phyloP scores from a whole-genome alignment of 2,888 invertebrate genomes.

The Lucinisca nassula region DNA sequence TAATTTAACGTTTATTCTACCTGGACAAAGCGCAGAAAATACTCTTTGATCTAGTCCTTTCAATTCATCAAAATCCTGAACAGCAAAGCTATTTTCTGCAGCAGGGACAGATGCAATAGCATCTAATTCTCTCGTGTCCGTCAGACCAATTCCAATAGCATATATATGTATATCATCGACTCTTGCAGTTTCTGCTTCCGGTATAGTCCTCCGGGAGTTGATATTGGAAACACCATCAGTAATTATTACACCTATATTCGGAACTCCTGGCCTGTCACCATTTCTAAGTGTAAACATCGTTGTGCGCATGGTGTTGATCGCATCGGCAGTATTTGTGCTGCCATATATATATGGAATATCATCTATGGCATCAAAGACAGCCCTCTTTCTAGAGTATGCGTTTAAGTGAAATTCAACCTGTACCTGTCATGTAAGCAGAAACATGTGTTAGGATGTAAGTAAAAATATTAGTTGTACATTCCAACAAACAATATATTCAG shows the following conservation, averaged over 20 bases:
- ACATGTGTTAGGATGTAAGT: no score
- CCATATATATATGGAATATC: slow-evolving; percentile 76
- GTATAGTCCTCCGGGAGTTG: slow-evolving; percentile 75
- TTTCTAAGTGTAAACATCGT: slow-evolving; percentile 71
- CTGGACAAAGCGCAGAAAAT: slow-evolving; percentile 60
- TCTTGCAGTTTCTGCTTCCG: slow-evolving; percentile 73
- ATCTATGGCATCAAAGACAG: slow-evolving; percentile 75
- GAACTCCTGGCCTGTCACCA: slow-evolving; percentile 80
- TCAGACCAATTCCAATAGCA: slow-evolving; percentile 74
- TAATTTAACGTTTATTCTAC: slow-evolving; percentile 14
- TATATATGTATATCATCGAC: slow-evolving; percentile 67
- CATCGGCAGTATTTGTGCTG: slow-evolving; percentile 83
- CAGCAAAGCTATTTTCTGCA: slow-evolving; percentile 68
- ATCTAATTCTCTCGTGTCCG: slow-evolving; percentile 74
- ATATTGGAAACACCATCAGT: slow-evolving; percentile 84
- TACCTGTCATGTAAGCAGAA: no score
- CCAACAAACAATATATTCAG: no score
- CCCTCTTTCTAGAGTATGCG: slow-evolving; percentile 64
- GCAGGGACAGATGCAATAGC: slow-evolving; percentile 73
- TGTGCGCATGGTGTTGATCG: slow-evolving; percentile 75
- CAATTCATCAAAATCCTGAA: slow-evolving; percentile 71
- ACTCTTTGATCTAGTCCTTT: slow-evolving; percentile 42
- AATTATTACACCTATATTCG: slow-evolving; percentile 75
- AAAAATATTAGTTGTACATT: no score
- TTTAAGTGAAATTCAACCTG: slow-evolving; percentile 79